phyloP scores from a whole-genome alignment of 2,888 invertebrate genomes.

The Oxyteleia sp. region DNA sequence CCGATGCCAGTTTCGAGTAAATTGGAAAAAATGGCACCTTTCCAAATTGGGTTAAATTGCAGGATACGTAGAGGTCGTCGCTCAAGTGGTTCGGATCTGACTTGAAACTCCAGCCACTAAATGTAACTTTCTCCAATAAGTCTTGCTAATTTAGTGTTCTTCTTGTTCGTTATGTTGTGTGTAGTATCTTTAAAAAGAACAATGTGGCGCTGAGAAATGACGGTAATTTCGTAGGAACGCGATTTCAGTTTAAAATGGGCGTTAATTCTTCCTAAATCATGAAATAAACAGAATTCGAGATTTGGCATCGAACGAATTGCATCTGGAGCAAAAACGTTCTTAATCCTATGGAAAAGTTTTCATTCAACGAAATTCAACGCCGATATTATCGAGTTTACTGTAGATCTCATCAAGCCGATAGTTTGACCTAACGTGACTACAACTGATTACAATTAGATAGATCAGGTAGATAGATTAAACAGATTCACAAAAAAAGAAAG shows the following conservation, averaged over 20 bases:
- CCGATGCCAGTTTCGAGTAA: conserved; percentile 30
- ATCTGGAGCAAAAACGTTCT: not conserved
- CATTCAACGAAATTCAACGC: not conserved
- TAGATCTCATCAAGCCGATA: conserved; percentile 51
- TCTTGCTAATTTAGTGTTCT: conserved; percentile 71
- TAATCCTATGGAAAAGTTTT: conserved; percentile 13
- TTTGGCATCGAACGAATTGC: not conserved
- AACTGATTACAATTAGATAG: conserved; percentile 69
- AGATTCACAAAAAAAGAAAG: conserved; percentile 28
- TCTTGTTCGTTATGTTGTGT: conserved; percentile 67
- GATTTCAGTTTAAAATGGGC: conserved; percentile 30
- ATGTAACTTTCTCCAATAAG: conserved; percentile 68
- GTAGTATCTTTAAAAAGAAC: conserved; percentile 62
- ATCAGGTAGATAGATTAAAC: conserved; percentile 62
- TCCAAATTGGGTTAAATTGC: conserved; percentile 64
- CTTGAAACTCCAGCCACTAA: conserved; percentile 56
- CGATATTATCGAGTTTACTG: conserved; percentile 33
- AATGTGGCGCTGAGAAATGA: conserved; percentile 39
- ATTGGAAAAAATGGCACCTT: conserved; percentile 57
- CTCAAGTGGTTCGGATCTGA: conserved; percentile 57
- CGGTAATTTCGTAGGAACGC: conserved; percentile 36
- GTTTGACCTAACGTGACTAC: conserved; percentile 66
- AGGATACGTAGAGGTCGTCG: conserved; percentile 42
- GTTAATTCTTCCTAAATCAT: conserved; percentile 26
- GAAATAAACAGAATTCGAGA: conserved; percentile 5